Conservation (phyloP, 2,888 invertebrate genomes). For the Tachina grossa region DNA sequence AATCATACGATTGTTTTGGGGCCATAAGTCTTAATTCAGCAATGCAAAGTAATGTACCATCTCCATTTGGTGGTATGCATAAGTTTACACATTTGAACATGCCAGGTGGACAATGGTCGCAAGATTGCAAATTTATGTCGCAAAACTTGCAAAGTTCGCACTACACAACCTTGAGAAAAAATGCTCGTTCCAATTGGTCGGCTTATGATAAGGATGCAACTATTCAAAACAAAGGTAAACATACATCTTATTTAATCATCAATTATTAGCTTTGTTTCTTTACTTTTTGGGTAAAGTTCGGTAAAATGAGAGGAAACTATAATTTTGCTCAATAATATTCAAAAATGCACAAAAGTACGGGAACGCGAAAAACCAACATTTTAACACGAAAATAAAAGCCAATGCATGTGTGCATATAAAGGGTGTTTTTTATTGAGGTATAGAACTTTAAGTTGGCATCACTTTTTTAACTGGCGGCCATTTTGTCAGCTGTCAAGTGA, state of each 20-base stretch:
- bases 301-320: too few relatives aligned
- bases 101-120: slow-evolving; percentile 89
- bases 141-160: slow-evolving; percentile 87
- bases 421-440: too few relatives aligned
- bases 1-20: slow-evolving; percentile 87
- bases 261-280: too few relatives aligned
- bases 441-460: too few relatives aligned
- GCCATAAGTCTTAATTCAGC: slow-evolving; percentile 87
- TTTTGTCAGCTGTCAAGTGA: too few relatives aligned
- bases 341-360: too few relatives aligned
- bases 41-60: slow-evolving; percentile 90
- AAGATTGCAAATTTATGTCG: slow-evolving; percentile 87
- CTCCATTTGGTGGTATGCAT: slow-evolving; percentile 86
- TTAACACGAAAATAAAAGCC: too few relatives aligned
- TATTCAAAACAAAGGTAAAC: slow-evolving; percentile 63
- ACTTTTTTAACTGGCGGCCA: too few relatives aligned
- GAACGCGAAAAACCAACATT: too few relatives aligned
- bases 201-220: slow-evolving; percentile 77
- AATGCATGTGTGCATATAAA: too few relatives aligned
- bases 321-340: too few relatives aligned
- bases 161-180: slow-evolving; percentile 85
- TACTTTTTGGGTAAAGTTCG: too few relatives aligned
- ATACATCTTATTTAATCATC: neutral
- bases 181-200: slow-evolving; percentile 77
- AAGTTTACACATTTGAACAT: slow-evolving; percentile 87